Evolutionary conservation across 2,888 invertebrate genomes (phyloP).

Genomic region (Mesorhabditis spiculigera): DNA sequence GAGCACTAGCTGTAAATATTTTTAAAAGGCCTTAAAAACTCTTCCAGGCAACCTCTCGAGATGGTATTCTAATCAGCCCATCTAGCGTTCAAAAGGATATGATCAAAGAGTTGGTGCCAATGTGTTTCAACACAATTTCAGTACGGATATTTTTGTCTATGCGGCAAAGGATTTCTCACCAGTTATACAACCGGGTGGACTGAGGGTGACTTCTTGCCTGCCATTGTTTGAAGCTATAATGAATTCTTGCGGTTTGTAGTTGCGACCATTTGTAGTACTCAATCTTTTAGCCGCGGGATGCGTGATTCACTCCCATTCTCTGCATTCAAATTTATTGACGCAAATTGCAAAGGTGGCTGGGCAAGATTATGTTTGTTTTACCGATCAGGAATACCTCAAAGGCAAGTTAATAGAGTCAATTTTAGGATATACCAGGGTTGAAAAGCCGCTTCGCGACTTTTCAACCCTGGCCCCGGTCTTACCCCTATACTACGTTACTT

Average conservation of each 20-base stretch:
- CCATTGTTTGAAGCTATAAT: no score
- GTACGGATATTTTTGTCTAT: constrained; percentile 7
- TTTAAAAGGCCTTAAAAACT: neutral
- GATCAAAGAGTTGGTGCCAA: neutral
- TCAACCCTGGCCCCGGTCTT: no score
- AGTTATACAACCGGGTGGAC: no score
- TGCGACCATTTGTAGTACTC: no score
- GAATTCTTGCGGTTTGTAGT: no score
- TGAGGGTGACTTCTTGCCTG: no score
- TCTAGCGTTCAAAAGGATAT: neutral
- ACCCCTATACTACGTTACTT: no score
- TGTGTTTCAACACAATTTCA: neutral
- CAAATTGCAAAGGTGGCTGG: constrained; percentile 71
- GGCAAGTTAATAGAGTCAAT: constrained; percentile 41
- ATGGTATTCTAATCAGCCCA: neutral
- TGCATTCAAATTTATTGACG: constrained; percentile 81
- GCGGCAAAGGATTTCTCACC: neutral
- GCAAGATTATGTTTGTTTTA: constrained; percentile 78
- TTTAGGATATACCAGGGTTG: no score
- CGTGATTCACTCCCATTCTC: constrained; percentile 91
- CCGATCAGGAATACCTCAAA: constrained; percentile 94
- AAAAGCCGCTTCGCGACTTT: no score
- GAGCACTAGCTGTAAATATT: constrained; percentile 61
- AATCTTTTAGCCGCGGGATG: constrained; percentile 74
- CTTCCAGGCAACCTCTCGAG: neutral